phyloP scores from a whole-genome alignment of 37 sponge, comb jelly and placozoan species.

The Petrosia ficiformis region DNA sequence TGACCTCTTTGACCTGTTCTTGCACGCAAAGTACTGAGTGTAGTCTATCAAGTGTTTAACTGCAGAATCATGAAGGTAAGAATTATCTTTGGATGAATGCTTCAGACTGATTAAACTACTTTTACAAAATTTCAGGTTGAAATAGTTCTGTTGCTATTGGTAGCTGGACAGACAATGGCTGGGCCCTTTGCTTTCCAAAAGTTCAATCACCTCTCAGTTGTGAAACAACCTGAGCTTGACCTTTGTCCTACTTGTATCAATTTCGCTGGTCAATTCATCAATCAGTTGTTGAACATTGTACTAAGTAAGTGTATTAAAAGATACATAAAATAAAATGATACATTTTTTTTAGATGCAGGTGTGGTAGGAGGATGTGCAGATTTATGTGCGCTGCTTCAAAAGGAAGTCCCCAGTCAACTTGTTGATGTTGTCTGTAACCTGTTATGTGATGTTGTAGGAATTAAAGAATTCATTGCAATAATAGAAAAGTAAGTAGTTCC shows the following conservation, averaged over 20 bases:
- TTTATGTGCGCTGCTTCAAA: slow-evolving; percentile 56
- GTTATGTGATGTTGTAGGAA: slow-evolving; percentile 69
- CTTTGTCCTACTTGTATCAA: slow-evolving; percentile 60
- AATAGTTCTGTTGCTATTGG: not conserved
- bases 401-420: slow-evolving; percentile 41
- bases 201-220: too few relatives aligned
- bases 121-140: not conserved
- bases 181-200: not conserved
- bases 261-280: slow-evolving; percentile 62
- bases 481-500: slow-evolving; percentile 76
- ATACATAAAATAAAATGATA: not conserved
- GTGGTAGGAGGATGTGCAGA: slow-evolving; percentile 74
- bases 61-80: too few relatives aligned
- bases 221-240: too few relatives aligned
- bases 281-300: slow-evolving; percentile 72
- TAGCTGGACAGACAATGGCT: not conserved
- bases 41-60: too few relatives aligned
- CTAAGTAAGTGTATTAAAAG: slow-evolving; percentile 58
- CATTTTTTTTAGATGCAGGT: slow-evolving; percentile 62
- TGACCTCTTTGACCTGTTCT: too few relatives aligned
- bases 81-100: too few relatives aligned
- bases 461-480: slow-evolving; percentile 73
- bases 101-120: too few relatives aligned
- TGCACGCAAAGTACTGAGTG: too few relatives aligned
- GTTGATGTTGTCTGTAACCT: slow-evolving; percentile 68